Conservation (phyloP, 2,113 vertebrate genomes). For the Apistogramma diplotaenia region DNA sequence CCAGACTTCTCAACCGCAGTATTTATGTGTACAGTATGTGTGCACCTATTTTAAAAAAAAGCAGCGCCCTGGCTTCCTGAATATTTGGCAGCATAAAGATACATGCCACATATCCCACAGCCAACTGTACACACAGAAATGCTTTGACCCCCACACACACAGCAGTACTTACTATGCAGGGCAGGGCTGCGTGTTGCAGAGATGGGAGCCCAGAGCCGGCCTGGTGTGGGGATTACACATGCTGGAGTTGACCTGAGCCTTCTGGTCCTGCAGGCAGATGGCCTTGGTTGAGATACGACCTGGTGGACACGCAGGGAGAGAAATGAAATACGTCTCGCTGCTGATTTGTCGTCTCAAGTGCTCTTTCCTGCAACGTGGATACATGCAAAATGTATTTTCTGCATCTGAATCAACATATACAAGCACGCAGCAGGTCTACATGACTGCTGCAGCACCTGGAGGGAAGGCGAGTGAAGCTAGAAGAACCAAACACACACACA, state of each 20-base stretch:
- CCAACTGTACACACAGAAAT: slow-evolving; percentile 3
- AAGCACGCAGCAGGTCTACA: neutral
- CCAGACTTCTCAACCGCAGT: slow-evolving; percentile 28
- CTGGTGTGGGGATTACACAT: slow-evolving; percentile 82
- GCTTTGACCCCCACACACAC: slow-evolving; percentile 15
- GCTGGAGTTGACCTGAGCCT: slow-evolving; percentile 84
- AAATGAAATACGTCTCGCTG: neutral
- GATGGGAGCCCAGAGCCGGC: slow-evolving; percentile 82
- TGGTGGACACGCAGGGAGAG: slow-evolving; percentile 41
- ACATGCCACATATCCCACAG: slow-evolving; percentile 36
- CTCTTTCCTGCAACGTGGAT: neutral
- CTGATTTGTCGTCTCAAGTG: neutral
- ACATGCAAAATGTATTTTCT: neutral
- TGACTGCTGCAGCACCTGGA: neutral
- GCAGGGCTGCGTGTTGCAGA: slow-evolving; percentile 91
- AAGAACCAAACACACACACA: neutral
- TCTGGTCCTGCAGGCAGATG: slow-evolving; percentile 89
- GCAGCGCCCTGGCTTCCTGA: slow-evolving; percentile 31
- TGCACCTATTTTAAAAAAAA: slow-evolving; percentile 44
- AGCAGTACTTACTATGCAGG: slow-evolving; percentile 87
- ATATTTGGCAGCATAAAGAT: slow-evolving; percentile 55
- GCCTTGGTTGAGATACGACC: slow-evolving; percentile 88
- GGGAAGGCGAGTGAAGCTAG: neutral
- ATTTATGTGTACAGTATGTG: neutral
- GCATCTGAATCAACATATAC: neutral